Evolutionary conservation across 2,113 vertebrate genomes (phyloP).

Genomic region (pig (Sus scrofa)): DNA sequence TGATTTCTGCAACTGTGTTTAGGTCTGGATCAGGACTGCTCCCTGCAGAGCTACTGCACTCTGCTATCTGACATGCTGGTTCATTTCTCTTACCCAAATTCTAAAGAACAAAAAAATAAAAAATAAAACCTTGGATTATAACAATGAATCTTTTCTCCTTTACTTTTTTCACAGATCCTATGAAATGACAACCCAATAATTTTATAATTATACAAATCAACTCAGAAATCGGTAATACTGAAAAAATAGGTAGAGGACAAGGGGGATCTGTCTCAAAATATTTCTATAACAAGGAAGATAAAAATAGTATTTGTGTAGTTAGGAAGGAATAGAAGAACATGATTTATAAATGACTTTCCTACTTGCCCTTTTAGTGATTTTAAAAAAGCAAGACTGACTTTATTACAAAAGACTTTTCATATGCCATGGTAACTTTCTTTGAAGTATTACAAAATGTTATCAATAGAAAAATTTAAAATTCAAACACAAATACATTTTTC

Average conservation of each 20-base stretch:
- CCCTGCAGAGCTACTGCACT: neutral
- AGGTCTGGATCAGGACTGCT: neutral
- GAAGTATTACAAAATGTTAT: conserved; percentile 7
- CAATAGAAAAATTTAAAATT: neutral
- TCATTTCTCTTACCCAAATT: neutral
- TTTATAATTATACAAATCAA: neutral
- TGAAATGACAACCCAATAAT: neutral
- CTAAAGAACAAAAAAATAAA: neutral
- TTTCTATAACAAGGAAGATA: neutral
- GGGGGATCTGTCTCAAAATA: neutral
- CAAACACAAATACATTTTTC: neutral
- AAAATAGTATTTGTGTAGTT: neutral
- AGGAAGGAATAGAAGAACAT: neutral
- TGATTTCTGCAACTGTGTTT: conserved; percentile 31
- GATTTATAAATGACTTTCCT: neutral
- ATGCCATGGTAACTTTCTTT: neutral
- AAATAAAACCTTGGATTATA: neutral
- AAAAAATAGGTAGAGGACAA: neutral
- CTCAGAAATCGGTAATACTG: neutral
- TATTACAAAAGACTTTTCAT: neutral
- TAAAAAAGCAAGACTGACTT: neutral
- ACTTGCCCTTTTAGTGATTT: neutral
- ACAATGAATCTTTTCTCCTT: neutral
- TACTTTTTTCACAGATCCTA: neutral
- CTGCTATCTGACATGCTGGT: neutral